phyloP scores from a whole-genome alignment of 2,797 vertebrate species.

The Fundulus diaphanus region DNA sequence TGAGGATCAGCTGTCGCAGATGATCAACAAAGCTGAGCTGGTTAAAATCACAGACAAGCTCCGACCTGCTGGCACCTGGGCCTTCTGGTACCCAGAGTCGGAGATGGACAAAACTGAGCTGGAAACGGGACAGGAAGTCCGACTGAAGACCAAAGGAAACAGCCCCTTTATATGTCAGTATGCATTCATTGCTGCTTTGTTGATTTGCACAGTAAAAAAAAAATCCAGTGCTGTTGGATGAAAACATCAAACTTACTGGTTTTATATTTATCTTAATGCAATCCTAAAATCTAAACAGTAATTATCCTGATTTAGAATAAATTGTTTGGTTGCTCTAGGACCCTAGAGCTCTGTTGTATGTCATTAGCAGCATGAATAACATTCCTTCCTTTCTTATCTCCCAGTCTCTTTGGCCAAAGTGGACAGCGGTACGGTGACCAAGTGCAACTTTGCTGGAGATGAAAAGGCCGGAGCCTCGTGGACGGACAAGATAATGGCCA shows the following conservation, averaged over 20 bases:
- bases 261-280: neutral
- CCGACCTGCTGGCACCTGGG: constrained; percentile 76
- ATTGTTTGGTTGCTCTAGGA: neutral
- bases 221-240: neutral
- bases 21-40: constrained; percentile 83
- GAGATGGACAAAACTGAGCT: constrained; percentile 86
- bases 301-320: neutral
- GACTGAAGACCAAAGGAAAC: constrained; percentile 87
- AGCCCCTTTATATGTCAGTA: constrained; percentile 88
- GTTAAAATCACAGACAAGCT: constrained; percentile 77
- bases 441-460: constrained; percentile 91
- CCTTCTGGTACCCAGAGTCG: constrained; percentile 87
- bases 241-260: neutral
- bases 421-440: constrained; percentile 86
- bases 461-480: constrained; percentile 84
- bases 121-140: constrained; percentile 81
- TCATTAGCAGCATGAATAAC: neutral
- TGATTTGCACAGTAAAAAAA: neutral
- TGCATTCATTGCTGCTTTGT: neutral
- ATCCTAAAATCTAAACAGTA: rapidly evolving
- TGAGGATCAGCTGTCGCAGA: constrained; percentile 74
- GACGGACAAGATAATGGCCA: constrained; percentile 90
- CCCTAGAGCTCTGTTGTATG: neutral
- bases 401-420: constrained; percentile 87
- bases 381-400: neutral